Evolutionary conservation across 2,888 invertebrate genomes (phyloP), one percentile per base, ranked within the genome.

Genomic region (Torymus auratus): DNA sequence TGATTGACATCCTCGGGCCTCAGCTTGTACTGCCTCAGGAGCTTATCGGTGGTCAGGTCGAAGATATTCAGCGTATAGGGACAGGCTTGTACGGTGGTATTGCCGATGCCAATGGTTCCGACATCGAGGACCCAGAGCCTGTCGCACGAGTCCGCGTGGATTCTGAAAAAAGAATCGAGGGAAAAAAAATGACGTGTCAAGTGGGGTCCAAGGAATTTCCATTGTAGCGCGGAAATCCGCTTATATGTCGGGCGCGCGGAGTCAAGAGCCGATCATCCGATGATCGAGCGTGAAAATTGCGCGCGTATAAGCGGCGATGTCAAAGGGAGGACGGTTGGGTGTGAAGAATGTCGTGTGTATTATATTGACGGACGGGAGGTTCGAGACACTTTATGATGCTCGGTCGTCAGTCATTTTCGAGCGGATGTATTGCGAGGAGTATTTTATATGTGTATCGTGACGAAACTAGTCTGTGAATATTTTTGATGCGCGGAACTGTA

Each of bases 41-140:
- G 92, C 68, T 92, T 93, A 86, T 96, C 94, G 0, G 96, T 96
- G 80, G 93, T 92, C 84, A 96, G 91, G 88, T 96, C 96, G 87
- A 94, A 96, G 0, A 96, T 93, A 87, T 96, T 95, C 10, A 96
- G 91, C 1, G 96, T 93, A 88, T 96, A 96, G 0, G 96, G 96
- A 86, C 96, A 96, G 0, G 95, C 93, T 87, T 96, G 95, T 77
- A 94, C 94, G 0, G 95, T 95, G 3, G 94, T 94, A 85, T 94
- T 94, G 41, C 91, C 96, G 84, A 96, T 96, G 80, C 96, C 96
- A 85, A 95, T 94, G 61, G 96, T 96, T 76, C 96, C 96, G 15
- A 95, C 95, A 87, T 96, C 96, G 74, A 96, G 90, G 0, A 96
- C 96, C 96, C 96, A 96, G 0, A 96, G 93, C 70, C 96, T 93